Conservation (phyloP, 37 sponge, comb jelly and placozoan genomes). For the Halichondria panicea region DNA sequence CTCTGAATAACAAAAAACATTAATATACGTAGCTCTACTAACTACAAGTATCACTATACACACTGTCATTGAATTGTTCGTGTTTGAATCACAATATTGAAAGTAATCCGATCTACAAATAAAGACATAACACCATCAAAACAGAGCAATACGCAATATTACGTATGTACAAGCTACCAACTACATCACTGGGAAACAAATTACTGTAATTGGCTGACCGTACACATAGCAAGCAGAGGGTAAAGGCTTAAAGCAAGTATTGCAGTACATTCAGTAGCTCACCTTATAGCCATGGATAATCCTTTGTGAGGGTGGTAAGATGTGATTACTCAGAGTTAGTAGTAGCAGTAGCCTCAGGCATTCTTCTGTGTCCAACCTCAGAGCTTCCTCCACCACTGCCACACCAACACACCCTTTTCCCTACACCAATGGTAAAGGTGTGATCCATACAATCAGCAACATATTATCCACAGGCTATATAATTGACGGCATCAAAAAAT, state of each 20-base stretch:
- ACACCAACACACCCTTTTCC: background rate
- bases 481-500: too few relatives aligned
- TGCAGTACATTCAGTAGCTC: background rate
- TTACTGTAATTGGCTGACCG: background rate
- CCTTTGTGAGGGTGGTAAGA: constrained; percentile 53
- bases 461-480: background rate
- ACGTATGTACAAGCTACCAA: too few relatives aligned
- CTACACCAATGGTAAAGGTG: background rate
- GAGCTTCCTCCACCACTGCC: constrained; percentile 6
- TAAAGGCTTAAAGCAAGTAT: background rate
- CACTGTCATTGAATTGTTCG: too few relatives aligned
- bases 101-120: too few relatives aligned
- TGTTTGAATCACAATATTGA: too few relatives aligned
- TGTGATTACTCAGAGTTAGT: constrained; percentile 16
- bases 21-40: too few relatives aligned
- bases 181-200: too few relatives aligned
- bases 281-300: constrained; percentile 8
- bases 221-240: background rate
- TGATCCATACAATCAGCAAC: background rate
- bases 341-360: constrained; percentile 46
- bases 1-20: too few relatives aligned
- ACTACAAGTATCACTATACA: too few relatives aligned
- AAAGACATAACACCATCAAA: too few relatives aligned
- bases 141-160: too few relatives aligned
- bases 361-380: constrained; percentile 13